Percentiles rank a stretch among this genome's conserved stretches.
phyloP scores from a whole-genome alignment of 1,140 invertebrate genomes.

The Heliconius himera region DNA sequence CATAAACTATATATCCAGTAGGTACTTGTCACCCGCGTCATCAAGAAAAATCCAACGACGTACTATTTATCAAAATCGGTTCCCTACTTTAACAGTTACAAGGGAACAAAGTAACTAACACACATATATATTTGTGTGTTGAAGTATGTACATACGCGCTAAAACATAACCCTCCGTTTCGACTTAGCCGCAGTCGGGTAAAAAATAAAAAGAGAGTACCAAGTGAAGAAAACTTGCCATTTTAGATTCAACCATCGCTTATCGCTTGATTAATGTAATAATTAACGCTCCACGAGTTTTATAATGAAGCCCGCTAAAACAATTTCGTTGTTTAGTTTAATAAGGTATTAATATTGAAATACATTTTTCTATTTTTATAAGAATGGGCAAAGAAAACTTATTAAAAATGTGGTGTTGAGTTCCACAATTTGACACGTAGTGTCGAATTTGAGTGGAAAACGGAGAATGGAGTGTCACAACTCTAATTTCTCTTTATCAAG shows the following conservation, averaged over 20 bases:
- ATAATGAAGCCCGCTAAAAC: constrained; percentile 44
- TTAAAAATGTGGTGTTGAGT: not conserved
- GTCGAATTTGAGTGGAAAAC: no score
- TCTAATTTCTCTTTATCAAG: no score
- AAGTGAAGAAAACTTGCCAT: constrained; percentile 30
- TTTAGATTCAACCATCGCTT: constrained; percentile 47
- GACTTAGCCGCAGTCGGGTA: not conserved
- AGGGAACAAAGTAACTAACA: no score
- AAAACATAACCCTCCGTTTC: no score
- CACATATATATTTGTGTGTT: no score
- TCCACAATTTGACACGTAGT: not conserved
- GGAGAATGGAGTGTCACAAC: no score
- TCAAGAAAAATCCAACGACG: no score
- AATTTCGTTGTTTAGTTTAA: constrained; percentile 36
- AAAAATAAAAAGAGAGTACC: not conserved
- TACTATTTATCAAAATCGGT: no score
- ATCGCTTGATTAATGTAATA: constrained; percentile 54
- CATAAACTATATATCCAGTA: no score
- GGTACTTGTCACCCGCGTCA: no score
- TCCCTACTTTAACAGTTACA: no score
- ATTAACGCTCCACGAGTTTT: constrained; percentile 44
- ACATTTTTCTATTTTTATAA: not conserved
- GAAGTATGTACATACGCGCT: no score
- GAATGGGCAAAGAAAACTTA: not conserved
- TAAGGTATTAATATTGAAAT: not conserved